Evolutionary conservation across 2,797 vertebrate genomes (phyloP).

Genomic region (Hemibagrus guttatus): DNA sequence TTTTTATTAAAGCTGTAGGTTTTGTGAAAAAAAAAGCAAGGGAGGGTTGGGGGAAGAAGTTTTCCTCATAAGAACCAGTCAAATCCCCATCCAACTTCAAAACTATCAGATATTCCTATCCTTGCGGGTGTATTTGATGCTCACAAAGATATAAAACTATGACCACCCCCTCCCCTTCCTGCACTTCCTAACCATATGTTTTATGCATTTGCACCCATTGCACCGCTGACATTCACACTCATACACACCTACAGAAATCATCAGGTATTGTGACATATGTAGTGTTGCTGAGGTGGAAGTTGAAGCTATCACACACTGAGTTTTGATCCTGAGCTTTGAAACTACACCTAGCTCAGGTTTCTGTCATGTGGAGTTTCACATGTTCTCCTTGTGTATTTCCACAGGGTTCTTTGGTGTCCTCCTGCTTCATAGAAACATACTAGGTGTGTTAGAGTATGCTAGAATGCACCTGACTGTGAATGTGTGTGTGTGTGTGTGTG

Average conservation of each 20-base stretch:
- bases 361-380: background rate
- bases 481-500: background rate
- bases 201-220: background rate
- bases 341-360: constrained; percentile 6
- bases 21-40: background rate
- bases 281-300: background rate
- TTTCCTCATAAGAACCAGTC: background rate
- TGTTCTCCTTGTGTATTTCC: background rate
- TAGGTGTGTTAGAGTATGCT: background rate
- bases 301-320: constrained; percentile 5
- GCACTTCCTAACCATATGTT: background rate
- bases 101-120: background rate
- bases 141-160: background rate
- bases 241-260: background rate
- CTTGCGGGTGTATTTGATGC: background rate
- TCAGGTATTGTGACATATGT: background rate
- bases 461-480: background rate
- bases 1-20: background rate
- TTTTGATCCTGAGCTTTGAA: constrained; percentile 21
- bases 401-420: background rate
- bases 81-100: background rate
- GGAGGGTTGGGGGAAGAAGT: too few species aligned
- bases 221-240: background rate
- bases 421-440: background rate
- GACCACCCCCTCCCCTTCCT: background rate